Base-by-base conservation (phyloP, 2,888 invertebrate species). In the Drosophila rubida region DNA sequence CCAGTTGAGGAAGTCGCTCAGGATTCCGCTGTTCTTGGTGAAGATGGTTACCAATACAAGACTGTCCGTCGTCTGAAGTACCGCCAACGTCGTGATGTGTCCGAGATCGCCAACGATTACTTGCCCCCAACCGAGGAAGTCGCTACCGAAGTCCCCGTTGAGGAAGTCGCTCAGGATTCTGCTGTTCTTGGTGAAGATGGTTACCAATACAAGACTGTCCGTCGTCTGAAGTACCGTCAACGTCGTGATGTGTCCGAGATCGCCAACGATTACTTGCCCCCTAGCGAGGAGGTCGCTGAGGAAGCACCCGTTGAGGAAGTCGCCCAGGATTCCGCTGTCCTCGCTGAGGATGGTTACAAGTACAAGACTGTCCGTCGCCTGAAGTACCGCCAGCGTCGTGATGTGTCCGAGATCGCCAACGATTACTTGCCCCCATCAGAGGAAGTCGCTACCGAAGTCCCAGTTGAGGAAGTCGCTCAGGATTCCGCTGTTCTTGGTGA, bases 301-400 rank as follows among this genome's bases (percentile, higher is more conserved):
- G 63, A 50, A 9, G 35, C 13, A 8, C 58, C 63, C 0, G 41
- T 69, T 14, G 68, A 51, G 7, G 62, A 66, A 48, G 67, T 25
- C 5, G 35, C 57, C n/a, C 76, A 49, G 39, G 65, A 76, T 30
- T 71, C 80, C 8, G 75, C 80, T 58, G 69, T 60, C 4, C 62
- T 80, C 0, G 74, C 39, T 45, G 66, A 58, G 6, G 72, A 77
- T 70, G 80, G 80, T 0, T 80, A 83, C 59, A 73, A 76, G 6
- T 87, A 87, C 62, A 87, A 85, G 46, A 83, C 83, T 4, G 75
- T 83, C 6, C 75, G 81, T 14, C 76, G 78, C 0, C 53, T 83
- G 16, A 85, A 82, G 35, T 81, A 75, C 27, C 75, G 85, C 22
- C 72, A 71, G 0, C 86, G 86, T 39, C 82, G 82, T 53, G 81